Base-by-base conservation (phyloP, 1,140 invertebrate genomes). In the Sycobia sp. region DNA sequence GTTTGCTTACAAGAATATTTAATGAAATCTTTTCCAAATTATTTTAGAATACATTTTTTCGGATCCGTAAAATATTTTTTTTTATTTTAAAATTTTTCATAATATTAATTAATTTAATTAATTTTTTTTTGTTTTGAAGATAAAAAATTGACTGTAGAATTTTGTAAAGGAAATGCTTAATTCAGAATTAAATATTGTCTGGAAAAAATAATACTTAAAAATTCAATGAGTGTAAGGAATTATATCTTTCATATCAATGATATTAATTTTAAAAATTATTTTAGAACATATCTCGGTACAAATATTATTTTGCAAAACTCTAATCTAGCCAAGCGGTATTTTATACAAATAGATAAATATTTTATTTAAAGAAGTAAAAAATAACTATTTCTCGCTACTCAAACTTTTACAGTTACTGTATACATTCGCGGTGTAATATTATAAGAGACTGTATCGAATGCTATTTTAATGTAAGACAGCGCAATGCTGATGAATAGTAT, bases 331-430 rank as follows among this genome's bases (percentile, higher is more conserved):
- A 51, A 51, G 36, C 36, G 22, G 51, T 13, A 60, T 16, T 32
- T 32, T 44, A 51, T 62, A 61, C 23, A 53, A 62, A 62, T 43
- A 58, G 39, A 44, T 29, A 62, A 54, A 60, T 46, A 62, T 23
- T 47, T 59, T 51, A 60, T 50, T 46, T 8, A 20, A 47, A 49
- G n/a, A 47, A 51, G 32, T 20, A 36, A 54, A 43, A 27, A 4
- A 56, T 55, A 57, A 29, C 55, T 58, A 58, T 64, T 64, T 64
- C 62, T 64, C 62, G 62, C 62, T 64, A 64, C 62, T 64, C 62
- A 64, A 57, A 50, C 27, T 58, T 51, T 53, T 20, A 55, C 46
- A 64, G 47, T 56, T 56, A 56, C 36, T 64, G 39, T 57, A 58
- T 56, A 49, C 56, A 63, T 41, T 29, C 9, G 13, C 25, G 34